Evolutionary conservation across 2,113 vertebrate species (phyloP).

Genomic region (Passer montanus): DNA sequence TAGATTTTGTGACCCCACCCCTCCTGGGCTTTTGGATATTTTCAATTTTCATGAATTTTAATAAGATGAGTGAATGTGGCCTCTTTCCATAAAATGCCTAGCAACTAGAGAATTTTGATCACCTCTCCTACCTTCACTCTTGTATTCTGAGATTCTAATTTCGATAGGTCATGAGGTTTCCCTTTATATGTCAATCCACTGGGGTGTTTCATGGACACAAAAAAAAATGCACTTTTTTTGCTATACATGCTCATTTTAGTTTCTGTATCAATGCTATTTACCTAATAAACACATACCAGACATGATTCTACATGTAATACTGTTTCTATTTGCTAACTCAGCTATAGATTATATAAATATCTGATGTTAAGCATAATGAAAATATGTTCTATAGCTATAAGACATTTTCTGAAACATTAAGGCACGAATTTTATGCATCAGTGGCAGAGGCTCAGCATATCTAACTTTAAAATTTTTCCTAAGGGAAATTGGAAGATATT

Average conservation of each 20-base stretch:
- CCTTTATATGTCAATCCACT: background rate
- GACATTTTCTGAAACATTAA: background rate
- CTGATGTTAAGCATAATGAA: background rate
- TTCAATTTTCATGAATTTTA: conserved; percentile 57
- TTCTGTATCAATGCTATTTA: background rate
- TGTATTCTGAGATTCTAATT: background rate
- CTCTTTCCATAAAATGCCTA: conserved; percentile 14
- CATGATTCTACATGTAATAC: background rate
- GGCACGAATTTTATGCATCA: background rate
- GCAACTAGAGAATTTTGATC: conserved; percentile 23
- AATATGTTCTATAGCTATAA: background rate
- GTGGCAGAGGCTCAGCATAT: background rate
- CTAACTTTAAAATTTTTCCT: background rate
- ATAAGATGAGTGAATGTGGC: conserved; percentile 21
- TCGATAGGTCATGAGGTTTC: background rate
- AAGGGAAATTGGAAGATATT: background rate
- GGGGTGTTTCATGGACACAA: rapidly evolving
- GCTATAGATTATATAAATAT: background rate
- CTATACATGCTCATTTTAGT: background rate
- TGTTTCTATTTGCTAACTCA: background rate
- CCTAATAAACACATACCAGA: background rate
- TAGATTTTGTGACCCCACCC: conserved; percentile 31
- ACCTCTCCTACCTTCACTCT: background rate
- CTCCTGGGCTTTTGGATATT: conserved; percentile 26
- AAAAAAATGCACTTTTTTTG: background rate